Base-by-base conservation (phyloP, 2,113 vertebrate species). In the Gymnobelideus leadbeateri region DNA sequence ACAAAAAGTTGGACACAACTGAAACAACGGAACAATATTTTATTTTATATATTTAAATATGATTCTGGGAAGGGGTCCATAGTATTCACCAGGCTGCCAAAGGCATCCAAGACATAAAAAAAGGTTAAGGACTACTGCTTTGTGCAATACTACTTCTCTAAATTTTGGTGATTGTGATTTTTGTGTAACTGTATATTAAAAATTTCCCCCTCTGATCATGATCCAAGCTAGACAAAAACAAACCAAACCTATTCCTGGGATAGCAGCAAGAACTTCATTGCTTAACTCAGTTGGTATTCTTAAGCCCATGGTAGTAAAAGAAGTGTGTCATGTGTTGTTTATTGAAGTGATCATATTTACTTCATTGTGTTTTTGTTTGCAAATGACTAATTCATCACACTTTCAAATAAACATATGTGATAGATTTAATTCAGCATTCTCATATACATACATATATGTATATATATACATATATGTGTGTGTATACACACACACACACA, bases 331-430 rank as follows among this genome's bases (percentile, higher is more conserved):
- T 4, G 91, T 91, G 97, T 68, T 57, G 94, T 51, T 94, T 92
- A 90, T 93, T 89, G 94, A 95, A 93, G 92, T 11, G 94, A 95
- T 94, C 51, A 89, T 95, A 84, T 97, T 98, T 92, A 94, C 91
- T 96, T 93, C 92, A 1, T 92, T 90, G 94, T 98, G 97, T 96
- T 97, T 98, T 91, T 96, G 95, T 94, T 97, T 97, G 97, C 97
- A 97, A 93, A 19, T 2, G 93, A 51, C 77, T 25, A 96, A 91
- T 49, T 90, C 93, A 95, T 95, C 96, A 95, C 97, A 97, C 97
- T 96, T 96, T 94, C 93, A 68, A 89, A 92, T 95, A 54, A n/a
- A 90, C 68, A 84, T 61, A 96, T 97, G 96, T 5, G 91, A 96
- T 57, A 96, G 77, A 94, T 97, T 92, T 95, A 96, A 94, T 37